phyloP scores from a whole-genome alignment of 1,140 invertebrate species.

The Sycobia sp. region DNA sequence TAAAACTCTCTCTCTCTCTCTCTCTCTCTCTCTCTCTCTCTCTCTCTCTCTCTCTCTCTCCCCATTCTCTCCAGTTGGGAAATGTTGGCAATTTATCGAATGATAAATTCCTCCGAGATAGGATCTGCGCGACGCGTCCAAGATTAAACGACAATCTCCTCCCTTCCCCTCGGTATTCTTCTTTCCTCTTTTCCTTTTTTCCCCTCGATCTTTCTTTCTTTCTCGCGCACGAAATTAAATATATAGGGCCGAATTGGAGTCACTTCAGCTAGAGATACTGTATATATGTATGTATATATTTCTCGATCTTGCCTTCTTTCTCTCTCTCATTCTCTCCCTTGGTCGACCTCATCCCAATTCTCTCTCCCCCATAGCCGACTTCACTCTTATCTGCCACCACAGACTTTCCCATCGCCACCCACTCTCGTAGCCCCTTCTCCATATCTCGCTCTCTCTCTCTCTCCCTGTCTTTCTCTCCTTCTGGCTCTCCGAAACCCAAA shows the following conservation, averaged over 20 bases:
- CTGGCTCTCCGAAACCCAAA: constrained; percentile 18
- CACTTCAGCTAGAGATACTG: constrained; percentile 45
- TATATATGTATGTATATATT: too few species aligned
- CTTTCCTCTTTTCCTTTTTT: constrained; percentile 23
- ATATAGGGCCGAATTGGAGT: constrained; percentile 60
- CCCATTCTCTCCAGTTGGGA: too few species aligned
- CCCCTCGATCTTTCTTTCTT: constrained; percentile 17
- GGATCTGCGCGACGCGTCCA: constrained; percentile 56
- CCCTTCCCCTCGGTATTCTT: constrained; percentile 36
- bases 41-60: constrained; percentile 17
- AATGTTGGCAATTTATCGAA: constrained; percentile 61
- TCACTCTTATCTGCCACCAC: constrained; percentile 54
- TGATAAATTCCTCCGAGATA: constrained; percentile 61
- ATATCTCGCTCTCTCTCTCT: constrained; percentile 14
- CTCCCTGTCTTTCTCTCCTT: constrained; percentile 3
- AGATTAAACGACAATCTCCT: constrained; percentile 59
- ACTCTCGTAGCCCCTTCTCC: background rate
- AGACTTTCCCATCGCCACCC: constrained; percentile 42
- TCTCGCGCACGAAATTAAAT: constrained; percentile 56
- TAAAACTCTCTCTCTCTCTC: constrained; percentile 2
- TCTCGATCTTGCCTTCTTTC: too few species aligned
- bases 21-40: constrained; percentile 10
- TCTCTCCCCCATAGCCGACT: constrained; percentile 28
- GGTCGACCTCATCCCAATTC: constrained; percentile 20
- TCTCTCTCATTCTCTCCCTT: background rate